Percentiles rank a stretch among this genome's conserved stretches.
Evolutionary conservation across 2,113 vertebrate species (phyloP).

Genomic region (Sialia sialis): DNA sequence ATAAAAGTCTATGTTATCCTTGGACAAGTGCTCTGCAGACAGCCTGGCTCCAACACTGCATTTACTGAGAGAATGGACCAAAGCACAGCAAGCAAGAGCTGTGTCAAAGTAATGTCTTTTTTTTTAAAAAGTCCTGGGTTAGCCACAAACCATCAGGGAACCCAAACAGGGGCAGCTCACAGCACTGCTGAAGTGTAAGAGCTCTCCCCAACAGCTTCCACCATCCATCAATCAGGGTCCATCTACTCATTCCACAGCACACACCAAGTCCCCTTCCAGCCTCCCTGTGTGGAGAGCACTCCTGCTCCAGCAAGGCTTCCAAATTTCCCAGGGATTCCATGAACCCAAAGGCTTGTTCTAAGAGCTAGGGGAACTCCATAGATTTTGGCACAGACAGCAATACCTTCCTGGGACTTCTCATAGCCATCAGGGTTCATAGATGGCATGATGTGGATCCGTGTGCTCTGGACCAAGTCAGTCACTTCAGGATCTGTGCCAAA

Average conservation of each 20-base stretch:
- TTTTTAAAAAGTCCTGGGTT: not conserved
- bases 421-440: slow-evolving; percentile 99
- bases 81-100: not conserved
- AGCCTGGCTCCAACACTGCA: not conserved
- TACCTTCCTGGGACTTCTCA: slow-evolving; percentile 88
- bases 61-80: not conserved
- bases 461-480: slow-evolving; percentile 83
- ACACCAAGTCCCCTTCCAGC: not conserved
- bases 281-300: not conserved
- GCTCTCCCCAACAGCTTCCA: not conserved
- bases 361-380: not conserved
- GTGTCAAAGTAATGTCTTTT: not conserved
- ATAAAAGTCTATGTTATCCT: not conserved
- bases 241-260: not conserved
- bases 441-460: slow-evolving; percentile 97
- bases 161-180: not conserved
- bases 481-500: slow-evolving; percentile 89
- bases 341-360: not conserved
- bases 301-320: not conserved
- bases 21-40: slow-evolving; percentile 32
- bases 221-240: not conserved
- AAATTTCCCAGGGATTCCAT: not conserved
- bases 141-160: not conserved
- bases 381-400: not conserved
- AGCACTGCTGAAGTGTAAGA: not conserved